A percentile compares a stretch with the other conserved stretches of the same genome.
Conservation (phyloP, 2,888 invertebrate genomes). For the Alitta virens region DNA sequence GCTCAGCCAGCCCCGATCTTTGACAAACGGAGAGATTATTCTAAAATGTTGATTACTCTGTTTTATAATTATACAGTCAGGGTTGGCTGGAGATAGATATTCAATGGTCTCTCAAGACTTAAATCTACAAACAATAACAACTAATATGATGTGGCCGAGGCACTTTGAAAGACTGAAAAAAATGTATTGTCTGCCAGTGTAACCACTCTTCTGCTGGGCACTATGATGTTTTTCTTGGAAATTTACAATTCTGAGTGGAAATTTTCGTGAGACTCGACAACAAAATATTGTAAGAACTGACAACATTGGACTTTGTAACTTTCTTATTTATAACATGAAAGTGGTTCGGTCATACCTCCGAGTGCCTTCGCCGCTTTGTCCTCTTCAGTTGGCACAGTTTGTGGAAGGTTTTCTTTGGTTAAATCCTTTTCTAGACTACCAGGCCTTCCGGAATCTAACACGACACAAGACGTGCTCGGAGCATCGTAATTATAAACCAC, state of each 20-base stretch:
- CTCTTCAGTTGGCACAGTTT: slow-evolving; percentile 14
- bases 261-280: no score
- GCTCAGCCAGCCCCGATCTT: no score
- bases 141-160: no score
- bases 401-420: not conserved
- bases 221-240: not conserved
- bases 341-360: slow-evolving; percentile 15
- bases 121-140: no score
- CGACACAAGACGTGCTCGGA: not conserved
- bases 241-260: not conserved
- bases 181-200: no score
- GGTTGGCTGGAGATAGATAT: not conserved
- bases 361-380: slow-evolving; percentile 15
- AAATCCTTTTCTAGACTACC: slow-evolving; percentile 5
- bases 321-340: not conserved
- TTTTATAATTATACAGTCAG: no score
- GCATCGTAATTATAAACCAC: not conserved
- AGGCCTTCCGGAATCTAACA: not conserved
- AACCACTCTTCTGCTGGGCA: no score
- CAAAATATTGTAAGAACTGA: no score
- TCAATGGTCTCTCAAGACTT: not conserved
- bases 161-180: no score
- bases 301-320: no score
- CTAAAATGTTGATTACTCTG: no score
- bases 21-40: no score